Conservation (phyloP, 2,888 invertebrate species). For the Andrena hattorfiana region DNA sequence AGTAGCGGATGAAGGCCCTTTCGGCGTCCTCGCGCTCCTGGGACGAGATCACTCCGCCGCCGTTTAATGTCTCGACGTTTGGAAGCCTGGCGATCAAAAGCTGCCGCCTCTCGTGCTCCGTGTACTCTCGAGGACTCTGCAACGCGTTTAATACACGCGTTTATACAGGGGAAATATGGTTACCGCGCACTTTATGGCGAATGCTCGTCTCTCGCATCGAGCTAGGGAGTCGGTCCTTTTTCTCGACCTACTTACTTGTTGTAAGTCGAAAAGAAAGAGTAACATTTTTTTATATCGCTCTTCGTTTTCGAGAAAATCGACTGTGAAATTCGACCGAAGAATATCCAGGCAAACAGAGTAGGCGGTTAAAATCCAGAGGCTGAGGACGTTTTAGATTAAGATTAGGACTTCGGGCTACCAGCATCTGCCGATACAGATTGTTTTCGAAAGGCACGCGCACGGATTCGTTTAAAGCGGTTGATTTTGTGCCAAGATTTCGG, state of each 20-base stretch:
- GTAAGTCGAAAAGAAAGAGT: no score
- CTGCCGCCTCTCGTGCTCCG: slow-evolving; percentile 95
- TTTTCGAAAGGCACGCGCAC: slow-evolving; percentile 65
- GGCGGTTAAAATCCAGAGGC: background rate
- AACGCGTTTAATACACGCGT: background rate
- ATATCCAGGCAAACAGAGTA: no score
- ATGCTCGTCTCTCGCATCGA: background rate
- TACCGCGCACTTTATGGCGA: background rate
- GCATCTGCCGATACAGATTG: slow-evolving; percentile 31
- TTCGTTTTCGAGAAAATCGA: no score
- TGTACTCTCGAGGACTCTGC: slow-evolving; percentile 89
- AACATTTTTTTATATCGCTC: no score
- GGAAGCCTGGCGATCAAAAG: slow-evolving; percentile 95
- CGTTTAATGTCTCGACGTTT: slow-evolving; percentile 94
- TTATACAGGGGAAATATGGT: background rate
- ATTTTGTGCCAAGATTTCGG: slow-evolving; percentile 49
- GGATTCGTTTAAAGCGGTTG: slow-evolving; percentile 36
- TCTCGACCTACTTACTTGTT: no score
- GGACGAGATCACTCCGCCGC: slow-evolving; percentile 93
- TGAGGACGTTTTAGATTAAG: no score
- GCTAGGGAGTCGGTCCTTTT: background rate
- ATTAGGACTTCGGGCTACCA: background rate
- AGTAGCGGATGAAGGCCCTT: slow-evolving; percentile 96
- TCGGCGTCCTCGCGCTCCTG: slow-evolving; percentile 97
- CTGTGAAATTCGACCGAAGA: no score